Base-by-base conservation (phyloP, 2,888 invertebrate species). In the Psylliodes chrysocephalus region DNA sequence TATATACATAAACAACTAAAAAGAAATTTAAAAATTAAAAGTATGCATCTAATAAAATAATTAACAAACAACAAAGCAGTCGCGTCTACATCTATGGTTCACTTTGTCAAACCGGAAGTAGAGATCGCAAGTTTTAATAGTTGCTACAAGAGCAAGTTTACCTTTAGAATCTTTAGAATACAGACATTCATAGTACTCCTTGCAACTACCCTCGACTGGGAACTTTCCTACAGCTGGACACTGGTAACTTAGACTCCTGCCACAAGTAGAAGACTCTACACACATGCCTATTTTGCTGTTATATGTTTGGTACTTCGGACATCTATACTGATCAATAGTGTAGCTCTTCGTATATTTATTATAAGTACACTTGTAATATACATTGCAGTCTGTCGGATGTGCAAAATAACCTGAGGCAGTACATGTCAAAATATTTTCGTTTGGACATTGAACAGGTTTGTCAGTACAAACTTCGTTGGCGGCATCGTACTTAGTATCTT, bases 361-460 rank as follows among this genome's bases (percentile, higher is more conserved):
- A 73, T 85, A 87, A 68, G 81, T 75, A 68, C 87, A 87, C 51
- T 83, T 82, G 69, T 86, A 87, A 73, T 85, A 87, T 72, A 84
- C 84, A 52, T 81, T 82, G 64, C 86, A 86, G 70, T 86, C 81
- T 22, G 77, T 71, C 12, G 79, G 81, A 74, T 86, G 85, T 1
- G 83, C 77, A 72, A 84, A 86, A 71, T 80, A 82, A 1, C 86
- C 86, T n/a, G 82, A 77, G n/a, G 66, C 70, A 25, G 74, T 66
- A 53, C 81, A 81, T n/a, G 49, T 53, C 17, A 79, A 56, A 19
- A 57, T 46, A 12, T 59, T 22, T 35, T 75, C 75, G 10, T 74
- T 69, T 10, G 77, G 78, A 68, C 78, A 78, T 65, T 77, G 78
- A 5, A 78, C 77, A 0, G 76, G 75, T 51, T 72, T 64, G 7